Evolutionary conservation across 1,140 invertebrate species (phyloP).

Genomic region (Rhopalosiphum maidis): DNA sequence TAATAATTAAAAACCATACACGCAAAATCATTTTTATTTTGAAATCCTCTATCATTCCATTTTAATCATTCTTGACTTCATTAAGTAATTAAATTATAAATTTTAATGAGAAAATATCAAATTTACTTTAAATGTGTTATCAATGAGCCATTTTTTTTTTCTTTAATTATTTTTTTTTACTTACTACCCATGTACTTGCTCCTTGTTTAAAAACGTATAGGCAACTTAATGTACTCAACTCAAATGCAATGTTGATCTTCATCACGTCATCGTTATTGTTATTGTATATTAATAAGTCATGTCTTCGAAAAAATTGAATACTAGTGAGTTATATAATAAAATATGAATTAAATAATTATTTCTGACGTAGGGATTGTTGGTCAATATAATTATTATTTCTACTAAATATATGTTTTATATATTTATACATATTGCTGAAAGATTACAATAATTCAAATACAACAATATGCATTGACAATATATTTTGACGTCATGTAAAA

Average conservation of each 20-base stretch:
- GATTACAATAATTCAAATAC: too few species aligned
- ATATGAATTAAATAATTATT: too few species aligned
- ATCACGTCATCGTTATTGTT: too few species aligned
- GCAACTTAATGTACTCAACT: neutral
- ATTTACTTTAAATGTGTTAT: neutral
- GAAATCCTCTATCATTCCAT: neutral
- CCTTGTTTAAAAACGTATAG: neutral
- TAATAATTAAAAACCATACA: neutral
- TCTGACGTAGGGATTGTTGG: too few species aligned
- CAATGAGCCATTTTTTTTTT: neutral
- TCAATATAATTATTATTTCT: too few species aligned
- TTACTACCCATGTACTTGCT: neutral
- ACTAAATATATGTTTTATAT: too few species aligned
- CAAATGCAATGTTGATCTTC: neutral
- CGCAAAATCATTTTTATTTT: neutral
- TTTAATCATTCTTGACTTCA: neutral
- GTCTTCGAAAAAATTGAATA: too few species aligned
- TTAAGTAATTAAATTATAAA: neutral
- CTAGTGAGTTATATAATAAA: too few species aligned
- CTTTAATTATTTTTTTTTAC: neutral
- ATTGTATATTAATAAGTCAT: too few species aligned
- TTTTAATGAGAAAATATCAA: neutral
- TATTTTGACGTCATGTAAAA: too few species aligned
- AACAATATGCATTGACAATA: too few species aligned
- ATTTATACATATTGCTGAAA: too few species aligned